phyloP scores from a whole-genome alignment of 2,888 invertebrate genomes.

The Sesia apiformis region DNA sequence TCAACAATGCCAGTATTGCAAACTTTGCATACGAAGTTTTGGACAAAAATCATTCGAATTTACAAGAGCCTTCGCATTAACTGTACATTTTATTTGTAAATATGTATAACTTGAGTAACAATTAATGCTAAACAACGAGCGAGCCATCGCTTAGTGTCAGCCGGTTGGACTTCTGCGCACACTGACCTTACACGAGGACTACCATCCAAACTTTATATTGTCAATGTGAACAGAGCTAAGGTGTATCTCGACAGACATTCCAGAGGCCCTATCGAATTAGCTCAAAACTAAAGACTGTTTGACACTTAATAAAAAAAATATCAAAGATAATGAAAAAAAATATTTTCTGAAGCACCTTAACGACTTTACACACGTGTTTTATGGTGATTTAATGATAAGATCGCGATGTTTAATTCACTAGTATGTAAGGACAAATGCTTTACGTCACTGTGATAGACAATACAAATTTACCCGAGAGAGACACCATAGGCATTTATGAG shows the following conservation, averaged over 20 bases:
- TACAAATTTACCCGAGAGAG: constrained; percentile 59
- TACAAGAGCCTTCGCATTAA: constrained; percentile 53
- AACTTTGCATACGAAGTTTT: constrained; percentile 21
- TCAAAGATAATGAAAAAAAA: constrained; percentile 42
- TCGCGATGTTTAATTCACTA: constrained; percentile 67
- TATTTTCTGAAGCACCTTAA: constrained; percentile 70
- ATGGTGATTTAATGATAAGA: constrained; percentile 68
- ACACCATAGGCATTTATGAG: constrained; percentile 54
- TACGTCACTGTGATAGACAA: constrained; percentile 71
- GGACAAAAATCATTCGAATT: constrained; percentile 39
- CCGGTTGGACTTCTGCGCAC: constrained; percentile 67
- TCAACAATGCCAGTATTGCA: constrained; percentile 22
- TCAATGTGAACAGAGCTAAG: constrained; percentile 9
- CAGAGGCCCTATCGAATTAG: constrained; percentile 63
- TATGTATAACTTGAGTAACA: constrained; percentile 56
- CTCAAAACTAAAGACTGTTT: constrained; percentile 69
- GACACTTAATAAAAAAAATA: constrained; percentile 46
- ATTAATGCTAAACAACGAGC: constrained; percentile 62
- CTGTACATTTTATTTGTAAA: constrained; percentile 64
- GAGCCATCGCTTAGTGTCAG: constrained; percentile 50
- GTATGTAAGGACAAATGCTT: constrained; percentile 73
- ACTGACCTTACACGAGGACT: constrained; percentile 13
- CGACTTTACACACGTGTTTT: constrained; percentile 64
- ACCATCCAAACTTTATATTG: not conserved
- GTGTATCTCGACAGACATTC: constrained; percentile 57